phyloP scores from a whole-genome alignment of 2,888 invertebrate genomes.

The Teleiodes luculella region DNA sequence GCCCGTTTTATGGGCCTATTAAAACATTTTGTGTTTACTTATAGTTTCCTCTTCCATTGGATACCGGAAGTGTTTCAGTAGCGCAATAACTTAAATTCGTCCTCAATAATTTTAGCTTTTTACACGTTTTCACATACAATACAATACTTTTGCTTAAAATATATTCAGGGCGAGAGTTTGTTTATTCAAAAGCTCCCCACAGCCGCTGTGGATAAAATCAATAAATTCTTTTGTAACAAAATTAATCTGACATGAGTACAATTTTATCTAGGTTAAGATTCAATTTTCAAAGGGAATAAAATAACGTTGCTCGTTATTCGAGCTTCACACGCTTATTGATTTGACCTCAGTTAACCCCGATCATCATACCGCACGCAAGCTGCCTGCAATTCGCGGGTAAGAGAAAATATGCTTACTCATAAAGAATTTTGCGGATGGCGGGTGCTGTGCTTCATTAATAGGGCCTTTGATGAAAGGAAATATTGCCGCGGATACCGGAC shows the following conservation, averaged over 20 bases:
- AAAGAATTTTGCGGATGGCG: conserved; percentile 25
- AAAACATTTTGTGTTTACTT: conserved; percentile 10
- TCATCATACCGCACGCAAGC: conserved; percentile 8
- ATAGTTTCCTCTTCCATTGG: neutral
- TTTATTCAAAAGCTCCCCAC: too few species aligned
- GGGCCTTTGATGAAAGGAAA: conserved; percentile 44
- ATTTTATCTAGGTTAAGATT: too few species aligned
- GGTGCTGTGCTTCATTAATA: conserved; percentile 18
- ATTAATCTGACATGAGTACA: too few species aligned
- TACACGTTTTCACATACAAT: too few species aligned
- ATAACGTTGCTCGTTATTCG: neutral
- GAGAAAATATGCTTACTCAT: conserved; percentile 31
- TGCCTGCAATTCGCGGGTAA: conserved; percentile 11
- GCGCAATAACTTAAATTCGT: neutral
- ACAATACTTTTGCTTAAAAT: too few species aligned
- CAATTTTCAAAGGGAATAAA: neutral
- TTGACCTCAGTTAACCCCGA: conserved; percentile 22
- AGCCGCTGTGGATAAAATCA: too few species aligned
- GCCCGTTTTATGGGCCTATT: conserved; percentile 7
- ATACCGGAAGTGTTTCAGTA: neutral
- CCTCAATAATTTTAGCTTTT: neutral
- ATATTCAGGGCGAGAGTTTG: too few species aligned
- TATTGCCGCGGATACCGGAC: conserved; percentile 48
- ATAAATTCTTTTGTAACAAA: too few species aligned
- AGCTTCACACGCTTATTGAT: conserved; percentile 14